Conservation (phyloP, 1,140 invertebrate species). For the Goniozus legneri region DNA sequence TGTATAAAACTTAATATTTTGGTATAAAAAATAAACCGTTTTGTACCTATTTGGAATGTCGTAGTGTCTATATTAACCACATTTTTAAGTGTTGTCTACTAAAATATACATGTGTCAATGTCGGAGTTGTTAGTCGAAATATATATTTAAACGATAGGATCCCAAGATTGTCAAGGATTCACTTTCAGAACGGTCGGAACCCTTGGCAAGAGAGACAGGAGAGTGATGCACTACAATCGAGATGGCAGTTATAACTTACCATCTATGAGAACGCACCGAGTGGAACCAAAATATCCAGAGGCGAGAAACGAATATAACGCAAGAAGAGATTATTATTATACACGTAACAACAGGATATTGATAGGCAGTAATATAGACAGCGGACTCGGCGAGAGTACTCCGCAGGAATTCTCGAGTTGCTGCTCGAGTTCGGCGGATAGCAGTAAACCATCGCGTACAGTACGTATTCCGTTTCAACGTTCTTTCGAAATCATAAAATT, state of each 20-base stretch:
- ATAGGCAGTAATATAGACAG: conserved; percentile 50
- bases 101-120: conserved; percentile 17
- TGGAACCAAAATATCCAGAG: conserved; percentile 38
- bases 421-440: conserved; percentile 53
- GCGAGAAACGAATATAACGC: conserved; percentile 41
- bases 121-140: conserved; percentile 8
- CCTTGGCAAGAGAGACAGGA: conserved; percentile 48
- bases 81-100: conserved; percentile 12
- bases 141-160: neutral
- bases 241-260: conserved; percentile 47
- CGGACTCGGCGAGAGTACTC: conserved; percentile 51
- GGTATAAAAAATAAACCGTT: conserved; percentile 1
- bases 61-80: conserved; percentile 23
- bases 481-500: neutral
- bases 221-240: conserved; percentile 43
- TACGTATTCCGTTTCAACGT: conserved; percentile 40
- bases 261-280: conserved; percentile 33
- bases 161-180: conserved; percentile 44
- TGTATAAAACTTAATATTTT: too few relatives aligned
- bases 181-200: conserved; percentile 53
- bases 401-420: conserved; percentile 54
- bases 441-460: conserved; percentile 45
- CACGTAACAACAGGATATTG: conserved; percentile 47
- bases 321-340: conserved; percentile 46
- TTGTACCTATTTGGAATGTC: conserved; percentile 6